Percentiles rank a stretch among this genome's conserved stretches.
These are phyloP conservation scores for Ophion costatus DNA, from an alignment of 2,888 invertebrate genomes.

Conservation along the genomic window DNA sequence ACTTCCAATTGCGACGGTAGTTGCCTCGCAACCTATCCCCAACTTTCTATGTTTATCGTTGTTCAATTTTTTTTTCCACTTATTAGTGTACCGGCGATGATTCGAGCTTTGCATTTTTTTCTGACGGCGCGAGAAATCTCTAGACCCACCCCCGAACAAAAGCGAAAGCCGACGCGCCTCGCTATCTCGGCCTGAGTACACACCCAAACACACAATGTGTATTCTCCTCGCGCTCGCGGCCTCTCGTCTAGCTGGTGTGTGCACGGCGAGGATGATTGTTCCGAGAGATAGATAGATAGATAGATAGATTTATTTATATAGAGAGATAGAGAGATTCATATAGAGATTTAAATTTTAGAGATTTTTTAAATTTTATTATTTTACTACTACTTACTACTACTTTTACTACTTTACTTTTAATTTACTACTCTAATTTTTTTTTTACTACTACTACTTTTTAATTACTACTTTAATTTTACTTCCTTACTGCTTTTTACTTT, in stretches of 20 bases:
- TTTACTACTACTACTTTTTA: too few species aligned
- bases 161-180: constrained; percentile 27
- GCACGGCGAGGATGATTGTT: constrained; percentile 30
- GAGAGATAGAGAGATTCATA: too few species aligned
- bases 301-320: too few species aligned
- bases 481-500: too few species aligned
- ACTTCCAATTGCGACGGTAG: constrained; percentile 50
- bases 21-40: constrained; percentile 11
- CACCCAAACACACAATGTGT: neutral
- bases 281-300: neutral
- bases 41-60: constrained; percentile 20
- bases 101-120: constrained; percentile 13
- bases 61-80: constrained; percentile 5
- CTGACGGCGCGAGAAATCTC: neutral
- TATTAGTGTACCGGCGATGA: constrained; percentile 27
- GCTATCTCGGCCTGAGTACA: constrained; percentile 39
- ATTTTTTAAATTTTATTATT: too few species aligned
- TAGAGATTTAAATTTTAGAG: too few species aligned
- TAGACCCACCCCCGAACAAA: neutral
- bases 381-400: too few species aligned
- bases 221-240: neutral
- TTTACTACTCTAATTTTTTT: too few species aligned
- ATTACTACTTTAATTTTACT: too few species aligned
- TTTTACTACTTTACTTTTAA: too few species aligned
- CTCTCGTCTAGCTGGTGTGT: neutral